A percentile compares a stretch with the other conserved stretches of the same genome.
Conservation (phyloP, 2,797 vertebrate species). For the Clarias platycephalus region DNA sequence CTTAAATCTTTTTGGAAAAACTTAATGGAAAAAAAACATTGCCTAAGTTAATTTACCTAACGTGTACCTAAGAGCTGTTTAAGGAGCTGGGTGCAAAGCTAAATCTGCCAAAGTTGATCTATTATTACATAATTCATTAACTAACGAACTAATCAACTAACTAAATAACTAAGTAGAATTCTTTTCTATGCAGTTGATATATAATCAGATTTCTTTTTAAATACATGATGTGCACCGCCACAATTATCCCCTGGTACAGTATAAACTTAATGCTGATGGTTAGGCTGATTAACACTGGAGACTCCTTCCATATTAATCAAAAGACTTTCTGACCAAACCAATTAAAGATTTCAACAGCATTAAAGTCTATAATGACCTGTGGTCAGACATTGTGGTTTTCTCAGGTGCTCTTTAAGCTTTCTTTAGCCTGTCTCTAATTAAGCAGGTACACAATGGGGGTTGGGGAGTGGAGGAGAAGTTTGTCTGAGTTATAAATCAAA, state of each 20-base stretch:
- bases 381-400: not conserved
- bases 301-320: not conserved
- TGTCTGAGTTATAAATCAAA: constrained; percentile 48
- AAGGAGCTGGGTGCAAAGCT: not conserved
- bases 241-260: no score
- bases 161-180: not conserved
- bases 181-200: no score
- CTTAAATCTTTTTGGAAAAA: not conserved
- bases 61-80: not conserved
- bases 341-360: not conserved
- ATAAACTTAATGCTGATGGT: not conserved
- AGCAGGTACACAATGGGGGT: constrained; percentile 45
- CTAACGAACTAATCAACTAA: not conserved
- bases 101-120: not conserved
- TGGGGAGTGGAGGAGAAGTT: constrained; percentile 49
- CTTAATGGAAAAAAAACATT: not conserved
- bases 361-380: not conserved
- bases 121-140: not conserved
- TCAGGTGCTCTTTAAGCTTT: constrained; percentile 7
- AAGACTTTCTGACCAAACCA: not conserved
- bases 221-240: not conserved
- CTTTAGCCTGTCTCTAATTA: constrained; percentile 62
- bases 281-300: not conserved
- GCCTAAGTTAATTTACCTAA: not conserved
- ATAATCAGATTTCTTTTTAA: not conserved